A percentile compares a stretch with the other conserved stretches of the same genome.
These are phyloP conservation scores for Limonius californicus DNA, from an alignment of 1,140 invertebrate genomes.

Conservation along the genomic window DNA sequence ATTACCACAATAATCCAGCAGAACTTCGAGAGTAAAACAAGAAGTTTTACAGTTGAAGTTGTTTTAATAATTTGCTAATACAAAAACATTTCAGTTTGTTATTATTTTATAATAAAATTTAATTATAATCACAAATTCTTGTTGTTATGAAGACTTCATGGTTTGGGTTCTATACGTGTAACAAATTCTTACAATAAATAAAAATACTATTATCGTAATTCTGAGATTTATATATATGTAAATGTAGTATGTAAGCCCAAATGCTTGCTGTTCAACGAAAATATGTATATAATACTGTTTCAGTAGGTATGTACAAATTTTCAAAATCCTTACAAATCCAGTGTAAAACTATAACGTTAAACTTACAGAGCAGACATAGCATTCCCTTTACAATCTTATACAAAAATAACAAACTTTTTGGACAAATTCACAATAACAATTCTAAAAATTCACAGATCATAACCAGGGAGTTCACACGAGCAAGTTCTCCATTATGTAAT, in stretches of 20 bases:
- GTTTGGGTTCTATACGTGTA: conserved; percentile 19
- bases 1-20: too few species aligned
- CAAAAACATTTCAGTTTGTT: conserved; percentile 26
- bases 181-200: conserved; percentile 16
- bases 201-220: conserved; percentile 13
- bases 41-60: conserved; percentile 21
- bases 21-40: not conserved
- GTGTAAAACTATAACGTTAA: too few species aligned
- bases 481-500: too few species aligned
- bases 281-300: conserved; percentile 13
- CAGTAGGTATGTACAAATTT: conserved; percentile 9
- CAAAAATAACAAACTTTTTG: conserved; percentile 13
- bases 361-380: too few species aligned
- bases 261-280: not conserved
- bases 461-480: too few species aligned
- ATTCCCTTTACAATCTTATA: conserved; percentile 3
- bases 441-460: conserved; percentile 4
- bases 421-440: conserved; percentile 3
- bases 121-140: conserved; percentile 26
- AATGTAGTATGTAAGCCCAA: not conserved
- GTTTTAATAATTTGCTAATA: conserved; percentile 27
- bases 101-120: conserved; percentile 28
- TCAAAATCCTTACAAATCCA: not conserved
- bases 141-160: conserved; percentile 26
- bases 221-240: not conserved